Percentiles rank a stretch among this genome's conserved stretches.
These are phyloP conservation scores for Rhagologus leucostigma DNA, from an alignment of 2,113 vertebrate species.

Conservation along the genomic window DNA sequence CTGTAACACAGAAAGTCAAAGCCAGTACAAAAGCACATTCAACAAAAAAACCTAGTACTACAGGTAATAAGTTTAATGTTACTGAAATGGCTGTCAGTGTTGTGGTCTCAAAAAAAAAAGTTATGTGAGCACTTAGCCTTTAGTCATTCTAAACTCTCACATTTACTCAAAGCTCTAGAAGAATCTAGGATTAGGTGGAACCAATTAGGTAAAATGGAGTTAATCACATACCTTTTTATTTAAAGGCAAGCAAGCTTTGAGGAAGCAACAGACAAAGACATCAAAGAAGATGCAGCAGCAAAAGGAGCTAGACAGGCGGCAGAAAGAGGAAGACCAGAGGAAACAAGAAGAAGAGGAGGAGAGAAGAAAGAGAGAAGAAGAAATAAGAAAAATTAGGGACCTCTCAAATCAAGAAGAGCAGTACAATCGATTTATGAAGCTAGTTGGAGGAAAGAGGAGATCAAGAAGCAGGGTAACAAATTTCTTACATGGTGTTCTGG, in stretches of 20 bases:
- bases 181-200: background rate
- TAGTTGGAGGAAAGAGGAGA: conserved; percentile 86
- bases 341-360: conserved; percentile 86
- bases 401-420: conserved; percentile 98
- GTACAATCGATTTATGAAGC: conserved; percentile 98
- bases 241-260: conserved; percentile 82
- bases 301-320: conserved; percentile 82
- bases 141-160: background rate
- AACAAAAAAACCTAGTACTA: conserved; percentile 78
- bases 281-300: conserved; percentile 90
- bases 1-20: conserved; percentile 74
- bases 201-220: background rate
- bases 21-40: conserved; percentile 72
- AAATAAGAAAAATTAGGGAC: conserved; percentile 92
- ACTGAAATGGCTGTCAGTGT: background rate
- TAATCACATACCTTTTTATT: background rate
- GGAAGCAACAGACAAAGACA: conserved; percentile 87
- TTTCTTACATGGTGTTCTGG: background rate
- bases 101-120: background rate
- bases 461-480: conserved; percentile 80
- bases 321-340: conserved; percentile 81
- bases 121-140: background rate
- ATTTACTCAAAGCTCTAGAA: background rate
- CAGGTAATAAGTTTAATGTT: conserved; percentile 68
- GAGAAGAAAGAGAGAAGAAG: conserved; percentile 90